A percentile compares a stretch with the other conserved stretches of the same genome.
Conservation (phyloP, 2,113 vertebrate species). For the Petromus typicus region DNA sequence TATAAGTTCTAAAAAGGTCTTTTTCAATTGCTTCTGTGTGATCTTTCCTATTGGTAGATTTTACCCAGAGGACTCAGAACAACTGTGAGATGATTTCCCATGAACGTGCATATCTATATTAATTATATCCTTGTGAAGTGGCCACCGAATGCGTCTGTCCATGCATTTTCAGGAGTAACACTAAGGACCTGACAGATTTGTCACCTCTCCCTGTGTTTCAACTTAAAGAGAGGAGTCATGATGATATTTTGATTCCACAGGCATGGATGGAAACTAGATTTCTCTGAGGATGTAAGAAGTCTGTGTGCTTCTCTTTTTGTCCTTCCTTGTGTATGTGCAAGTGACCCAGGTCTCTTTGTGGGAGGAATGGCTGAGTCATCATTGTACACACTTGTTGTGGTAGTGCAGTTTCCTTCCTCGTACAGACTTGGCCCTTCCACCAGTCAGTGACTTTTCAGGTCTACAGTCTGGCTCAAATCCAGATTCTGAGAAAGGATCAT, state of each 20-base stretch:
- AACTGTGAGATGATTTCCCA: not conserved
- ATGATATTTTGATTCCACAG: not conserved
- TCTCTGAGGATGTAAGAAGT: not conserved
- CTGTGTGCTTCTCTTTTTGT: not conserved
- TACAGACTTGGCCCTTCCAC: not conserved
- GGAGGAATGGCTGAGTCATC: not conserved
- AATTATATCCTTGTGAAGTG: not conserved
- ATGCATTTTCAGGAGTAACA: not conserved
- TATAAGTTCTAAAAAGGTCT: not conserved
- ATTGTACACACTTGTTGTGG: not conserved
- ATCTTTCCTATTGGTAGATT: not conserved
- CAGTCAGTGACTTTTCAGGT: not conserved
- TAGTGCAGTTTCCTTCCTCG: not conserved
- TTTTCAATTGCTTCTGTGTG: not conserved
- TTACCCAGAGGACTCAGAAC: not conserved
- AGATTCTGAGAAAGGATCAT: conserved; percentile 44
- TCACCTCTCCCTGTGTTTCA: not conserved
- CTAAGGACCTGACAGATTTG: not conserved
- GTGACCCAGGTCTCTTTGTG: not conserved
- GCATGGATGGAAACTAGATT: not conserved
- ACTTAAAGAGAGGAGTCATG: rapidly evolving
- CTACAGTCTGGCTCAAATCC: conserved; percentile 42
- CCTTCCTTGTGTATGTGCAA: not conserved
- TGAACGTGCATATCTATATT: not conserved
- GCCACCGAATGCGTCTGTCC: not conserved